These are phyloP conservation scores for Mya arenaria DNA, from an alignment of 1,140 invertebrate species.

Conservation along the genomic window DNA sequence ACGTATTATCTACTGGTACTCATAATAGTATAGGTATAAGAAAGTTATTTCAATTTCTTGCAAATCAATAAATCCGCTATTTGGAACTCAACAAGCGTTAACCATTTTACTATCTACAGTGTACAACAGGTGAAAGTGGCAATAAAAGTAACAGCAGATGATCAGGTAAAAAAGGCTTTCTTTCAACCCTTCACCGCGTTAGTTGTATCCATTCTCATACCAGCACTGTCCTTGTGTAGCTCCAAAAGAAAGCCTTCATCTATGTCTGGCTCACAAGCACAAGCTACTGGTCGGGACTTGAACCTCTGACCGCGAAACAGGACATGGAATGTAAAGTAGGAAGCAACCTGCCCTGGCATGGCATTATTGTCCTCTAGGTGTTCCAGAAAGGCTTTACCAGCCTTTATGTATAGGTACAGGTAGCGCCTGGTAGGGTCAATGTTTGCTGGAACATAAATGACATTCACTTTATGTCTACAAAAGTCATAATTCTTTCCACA, in stretches of 20 bases:
- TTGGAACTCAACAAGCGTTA: not conserved
- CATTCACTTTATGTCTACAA: too few species aligned
- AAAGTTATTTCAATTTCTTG: too few species aligned
- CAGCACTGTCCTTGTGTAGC: slow-evolving; percentile 77
- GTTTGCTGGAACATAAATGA: slow-evolving; percentile 76
- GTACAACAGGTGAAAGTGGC: not conserved
- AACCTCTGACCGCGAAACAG: slow-evolving; percentile 80
- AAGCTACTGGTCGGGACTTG: slow-evolving; percentile 77
- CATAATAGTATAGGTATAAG: too few species aligned
- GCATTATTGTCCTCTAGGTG: slow-evolving; percentile 75
- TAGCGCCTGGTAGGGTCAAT: slow-evolving; percentile 78
- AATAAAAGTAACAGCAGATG: not conserved
- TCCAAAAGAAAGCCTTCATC: slow-evolving; percentile 80
- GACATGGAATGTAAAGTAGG: slow-evolving; percentile 78
- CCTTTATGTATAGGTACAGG: slow-evolving; percentile 75
- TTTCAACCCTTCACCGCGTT: too few species aligned
- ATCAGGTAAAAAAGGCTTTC: too few species aligned
- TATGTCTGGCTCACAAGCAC: slow-evolving; percentile 80
- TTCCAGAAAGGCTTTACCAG: slow-evolving; percentile 79
- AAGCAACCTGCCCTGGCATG: slow-evolving; percentile 71
- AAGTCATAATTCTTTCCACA: too few species aligned
- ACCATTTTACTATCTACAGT: not conserved
- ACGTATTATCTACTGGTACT: too few species aligned
- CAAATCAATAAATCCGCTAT: too few species aligned
- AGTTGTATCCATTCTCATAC: too few species aligned